phyloP scores from a whole-genome alignment of 1,140 invertebrate genomes.

The Teleopsis dalmanni region DNA sequence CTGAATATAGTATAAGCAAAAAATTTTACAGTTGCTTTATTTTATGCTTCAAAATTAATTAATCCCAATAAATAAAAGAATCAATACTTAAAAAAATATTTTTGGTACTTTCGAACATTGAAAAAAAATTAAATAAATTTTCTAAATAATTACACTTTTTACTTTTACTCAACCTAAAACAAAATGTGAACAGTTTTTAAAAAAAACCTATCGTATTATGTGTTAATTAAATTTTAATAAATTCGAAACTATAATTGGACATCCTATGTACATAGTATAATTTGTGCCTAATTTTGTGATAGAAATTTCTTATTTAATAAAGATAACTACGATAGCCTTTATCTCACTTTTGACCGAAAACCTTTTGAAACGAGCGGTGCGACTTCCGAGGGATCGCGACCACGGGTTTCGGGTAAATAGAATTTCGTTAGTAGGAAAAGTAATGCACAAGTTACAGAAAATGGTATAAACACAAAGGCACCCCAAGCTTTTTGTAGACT shows the following conservation, averaged over 20 bases:
- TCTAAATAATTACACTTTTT: too few species aligned
- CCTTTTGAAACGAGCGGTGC: constrained; percentile 48
- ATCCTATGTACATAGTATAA: neutral
- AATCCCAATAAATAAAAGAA: too few species aligned
- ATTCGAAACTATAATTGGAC: neutral
- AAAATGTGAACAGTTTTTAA: too few species aligned
- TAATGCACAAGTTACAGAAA: constrained; percentile 52
- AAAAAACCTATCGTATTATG: too few species aligned
- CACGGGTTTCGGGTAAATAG: constrained; percentile 66
- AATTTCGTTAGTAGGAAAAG: constrained; percentile 57
- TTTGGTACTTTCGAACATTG: too few species aligned
- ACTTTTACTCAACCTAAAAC: too few species aligned
- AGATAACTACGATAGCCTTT: neutral
- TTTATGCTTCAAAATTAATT: too few species aligned
- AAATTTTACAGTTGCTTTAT: too few species aligned
- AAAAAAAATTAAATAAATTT: too few species aligned
- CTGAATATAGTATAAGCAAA: too few species aligned
- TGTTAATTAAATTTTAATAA: too few species aligned
- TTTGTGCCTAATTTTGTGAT: neutral
- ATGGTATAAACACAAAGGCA: constrained; percentile 63
- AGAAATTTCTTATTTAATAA: neutral
- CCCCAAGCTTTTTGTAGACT: constrained; percentile 55
- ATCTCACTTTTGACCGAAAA: constrained; percentile 43
- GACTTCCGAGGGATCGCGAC: constrained; percentile 55
- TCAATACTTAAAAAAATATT: too few species aligned